phyloP scores from a whole-genome alignment of 2,797 vertebrate species.

The Micropoecilia bifurca region DNA sequence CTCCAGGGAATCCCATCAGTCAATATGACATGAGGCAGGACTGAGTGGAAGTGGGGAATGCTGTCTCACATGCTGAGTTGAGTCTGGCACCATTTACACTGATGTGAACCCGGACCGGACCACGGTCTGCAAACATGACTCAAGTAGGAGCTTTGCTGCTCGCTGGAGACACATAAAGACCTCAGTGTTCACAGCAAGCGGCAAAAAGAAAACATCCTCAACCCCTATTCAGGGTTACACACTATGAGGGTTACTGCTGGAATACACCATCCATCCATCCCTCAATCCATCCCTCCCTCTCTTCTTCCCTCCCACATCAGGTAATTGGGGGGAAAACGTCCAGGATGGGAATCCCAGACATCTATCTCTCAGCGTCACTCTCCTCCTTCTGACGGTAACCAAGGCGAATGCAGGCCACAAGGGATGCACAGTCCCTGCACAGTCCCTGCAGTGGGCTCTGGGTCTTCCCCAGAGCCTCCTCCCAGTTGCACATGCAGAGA shows the following conservation, averaged over 20 bases:
- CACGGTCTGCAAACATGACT: conserved; percentile 54
- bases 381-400: background rate
- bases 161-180: conserved; percentile 31
- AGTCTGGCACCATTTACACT: conserved; percentile 66
- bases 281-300: background rate
- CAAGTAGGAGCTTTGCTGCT: conserved; percentile 38
- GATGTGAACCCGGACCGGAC: conserved; percentile 59
- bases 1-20: conserved; percentile 78
- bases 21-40: conserved; percentile 77
- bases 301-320: background rate
- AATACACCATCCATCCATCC: conserved; percentile 10
- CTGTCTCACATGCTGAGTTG: conserved; percentile 64
- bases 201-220: conserved; percentile 18
- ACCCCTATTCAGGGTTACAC: conserved; percentile 11
- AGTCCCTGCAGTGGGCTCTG: background rate
- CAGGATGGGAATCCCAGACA: background rate
- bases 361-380: background rate
- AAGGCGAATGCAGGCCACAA: background rate
- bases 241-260: conserved; percentile 27
- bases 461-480: background rate
- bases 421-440: background rate
- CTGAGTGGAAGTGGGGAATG: conserved; percentile 75
- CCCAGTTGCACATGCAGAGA: background rate
- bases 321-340: background rate
- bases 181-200: conserved; percentile 28